Evolutionary conservation across 2,797 vertebrate genomes (phyloP).

Genomic region (Ctenopoma multispine): DNA sequence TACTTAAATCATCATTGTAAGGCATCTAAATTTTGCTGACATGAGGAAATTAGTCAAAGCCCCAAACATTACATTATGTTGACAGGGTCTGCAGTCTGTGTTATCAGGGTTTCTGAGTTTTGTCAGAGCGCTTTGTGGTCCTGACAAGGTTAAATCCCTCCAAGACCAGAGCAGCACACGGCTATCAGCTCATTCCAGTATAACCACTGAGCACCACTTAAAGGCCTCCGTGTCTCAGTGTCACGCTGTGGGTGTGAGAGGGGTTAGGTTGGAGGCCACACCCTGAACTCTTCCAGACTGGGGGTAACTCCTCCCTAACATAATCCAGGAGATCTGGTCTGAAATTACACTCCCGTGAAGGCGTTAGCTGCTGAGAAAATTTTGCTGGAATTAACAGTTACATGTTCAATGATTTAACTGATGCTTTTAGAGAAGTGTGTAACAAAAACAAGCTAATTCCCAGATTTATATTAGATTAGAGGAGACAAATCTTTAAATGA

Average conservation of each 20-base stretch:
- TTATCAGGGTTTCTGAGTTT: slow-evolving; percentile 8
- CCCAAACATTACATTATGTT: neutral
- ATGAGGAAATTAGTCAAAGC: neutral
- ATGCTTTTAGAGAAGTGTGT: neutral
- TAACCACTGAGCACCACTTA: slow-evolving; percentile 31
- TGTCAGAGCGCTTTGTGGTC: neutral
- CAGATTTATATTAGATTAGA: neutral
- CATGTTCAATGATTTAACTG: neutral
- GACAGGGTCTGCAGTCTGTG: neutral
- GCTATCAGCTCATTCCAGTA: slow-evolving; percentile 15
- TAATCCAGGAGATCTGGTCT: slow-evolving; percentile 28
- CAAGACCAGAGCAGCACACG: neutral
- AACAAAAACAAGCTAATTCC: neutral
- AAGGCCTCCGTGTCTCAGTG: neutral
- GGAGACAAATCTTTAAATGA: neutral
- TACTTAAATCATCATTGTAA: neutral
- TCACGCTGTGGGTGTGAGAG: slow-evolving; percentile 27
- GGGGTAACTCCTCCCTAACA: slow-evolving; percentile 24
- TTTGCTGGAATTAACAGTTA: neutral
- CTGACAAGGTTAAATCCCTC: slow-evolving; percentile 35
- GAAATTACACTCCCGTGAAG: slow-evolving; percentile 10
- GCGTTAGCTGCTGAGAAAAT: neutral
- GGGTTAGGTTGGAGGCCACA: slow-evolving; percentile 24
- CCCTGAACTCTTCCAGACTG: slow-evolving; percentile 19
- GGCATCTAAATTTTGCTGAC: neutral